Evolutionary conservation across 2,113 vertebrate genomes (phyloP).

Genomic region (Rallus limicola): DNA sequence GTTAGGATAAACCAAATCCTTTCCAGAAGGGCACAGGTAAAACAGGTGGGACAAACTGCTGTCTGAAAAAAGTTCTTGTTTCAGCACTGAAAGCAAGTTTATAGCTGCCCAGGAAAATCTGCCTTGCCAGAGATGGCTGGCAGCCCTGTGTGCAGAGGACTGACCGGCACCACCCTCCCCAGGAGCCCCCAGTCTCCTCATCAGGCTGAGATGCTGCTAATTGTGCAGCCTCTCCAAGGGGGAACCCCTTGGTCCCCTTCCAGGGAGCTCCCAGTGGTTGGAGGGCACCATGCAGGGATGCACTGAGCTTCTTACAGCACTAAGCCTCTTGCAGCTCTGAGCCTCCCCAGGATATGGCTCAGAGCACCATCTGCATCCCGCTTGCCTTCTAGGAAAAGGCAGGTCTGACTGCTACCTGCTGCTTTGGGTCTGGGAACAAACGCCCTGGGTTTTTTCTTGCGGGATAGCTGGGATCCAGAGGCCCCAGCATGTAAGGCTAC

Average conservation of each 20-base stretch:
- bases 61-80: background rate
- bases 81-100: background rate
- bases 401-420: background rate
- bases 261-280: background rate
- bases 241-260: background rate
- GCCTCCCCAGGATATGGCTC: background rate
- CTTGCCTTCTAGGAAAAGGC: background rate
- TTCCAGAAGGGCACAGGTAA: background rate
- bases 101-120: background rate
- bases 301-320: background rate
- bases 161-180: background rate
- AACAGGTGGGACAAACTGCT: background rate
- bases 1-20: background rate
- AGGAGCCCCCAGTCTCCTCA: background rate
- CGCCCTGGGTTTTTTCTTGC: background rate
- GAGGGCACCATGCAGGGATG: rapidly evolving
- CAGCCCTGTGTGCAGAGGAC: background rate
- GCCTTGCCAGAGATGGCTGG: background rate
- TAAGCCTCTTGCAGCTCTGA: background rate
- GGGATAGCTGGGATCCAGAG: background rate
- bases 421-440: background rate
- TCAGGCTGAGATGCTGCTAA: background rate
- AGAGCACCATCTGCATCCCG: background rate
- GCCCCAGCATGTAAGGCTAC: background rate
- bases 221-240: rapidly evolving